Conservation (phyloP, 2,888 invertebrate species). For the Acanthosepion esculentum region DNA sequence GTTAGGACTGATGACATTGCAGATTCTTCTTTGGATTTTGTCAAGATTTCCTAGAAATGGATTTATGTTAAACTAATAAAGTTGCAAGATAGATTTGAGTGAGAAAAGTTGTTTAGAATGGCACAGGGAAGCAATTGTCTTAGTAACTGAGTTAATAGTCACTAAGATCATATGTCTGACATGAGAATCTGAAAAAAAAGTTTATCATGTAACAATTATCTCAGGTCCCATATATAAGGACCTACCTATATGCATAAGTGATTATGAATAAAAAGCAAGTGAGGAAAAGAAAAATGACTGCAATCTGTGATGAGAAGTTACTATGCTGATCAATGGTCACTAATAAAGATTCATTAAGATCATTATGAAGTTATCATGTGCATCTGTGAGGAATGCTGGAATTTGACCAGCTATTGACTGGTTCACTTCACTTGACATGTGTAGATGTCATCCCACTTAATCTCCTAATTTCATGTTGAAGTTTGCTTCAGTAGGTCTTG, state of each 20-base stretch:
- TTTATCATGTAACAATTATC: background rate
- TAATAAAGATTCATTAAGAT: background rate
- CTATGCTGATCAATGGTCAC: slow-evolving; percentile 2
- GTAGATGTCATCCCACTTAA: background rate
- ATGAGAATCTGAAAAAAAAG: background rate
- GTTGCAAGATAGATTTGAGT: too few relatives aligned
- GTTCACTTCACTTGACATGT: background rate
- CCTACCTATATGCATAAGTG: background rate
- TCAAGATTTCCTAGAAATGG: too few relatives aligned
- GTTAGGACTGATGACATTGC: too few relatives aligned
- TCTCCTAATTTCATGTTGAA: background rate
- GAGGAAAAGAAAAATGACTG: background rate
- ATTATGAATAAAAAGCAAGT: background rate
- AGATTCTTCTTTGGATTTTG: too few relatives aligned
- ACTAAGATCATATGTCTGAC: background rate
- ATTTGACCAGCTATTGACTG: background rate
- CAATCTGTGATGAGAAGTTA: background rate
- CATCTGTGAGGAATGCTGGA: background rate
- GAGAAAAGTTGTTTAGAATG: too few relatives aligned
- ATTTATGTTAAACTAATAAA: too few relatives aligned
- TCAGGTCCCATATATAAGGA: background rate
- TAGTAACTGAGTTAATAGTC: background rate
- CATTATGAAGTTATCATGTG: background rate
- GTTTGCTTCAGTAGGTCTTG: background rate
- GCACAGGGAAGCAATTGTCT: too few relatives aligned